Conservation (phyloP, 2,888 invertebrate species). For the Drosophila anomalata region DNA sequence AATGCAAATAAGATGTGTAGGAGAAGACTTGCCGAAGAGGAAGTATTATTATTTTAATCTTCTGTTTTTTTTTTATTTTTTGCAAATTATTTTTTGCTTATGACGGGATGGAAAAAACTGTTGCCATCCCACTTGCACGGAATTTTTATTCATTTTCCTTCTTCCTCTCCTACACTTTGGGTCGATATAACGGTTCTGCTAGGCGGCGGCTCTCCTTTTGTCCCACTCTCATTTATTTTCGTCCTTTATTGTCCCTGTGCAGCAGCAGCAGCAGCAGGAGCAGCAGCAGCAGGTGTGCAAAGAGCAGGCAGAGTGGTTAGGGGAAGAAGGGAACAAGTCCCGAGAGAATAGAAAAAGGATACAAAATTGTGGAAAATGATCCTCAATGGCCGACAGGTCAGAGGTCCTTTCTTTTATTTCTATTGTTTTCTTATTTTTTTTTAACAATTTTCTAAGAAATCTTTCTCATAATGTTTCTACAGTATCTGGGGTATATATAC, state of each 20-base stretch:
- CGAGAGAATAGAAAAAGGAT: background rate
- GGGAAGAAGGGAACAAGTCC: background rate
- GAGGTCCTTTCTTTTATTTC: slow-evolving; percentile 3
- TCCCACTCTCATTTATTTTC: slow-evolving; percentile 10
- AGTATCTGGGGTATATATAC: background rate
- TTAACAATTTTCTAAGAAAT: background rate
- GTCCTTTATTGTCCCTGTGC: slow-evolving; percentile 32
- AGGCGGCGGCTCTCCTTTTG: slow-evolving; percentile 9
- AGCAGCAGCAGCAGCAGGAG: slow-evolving; percentile 42
- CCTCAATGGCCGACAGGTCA: slow-evolving; percentile 26
- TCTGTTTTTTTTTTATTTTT: slow-evolving; percentile 28
- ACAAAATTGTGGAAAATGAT: slow-evolving; percentile 25
- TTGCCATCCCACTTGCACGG: slow-evolving; percentile 49
- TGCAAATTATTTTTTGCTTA: slow-evolving; percentile 37
- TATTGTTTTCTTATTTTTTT: background rate
- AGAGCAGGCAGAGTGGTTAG: slow-evolving; percentile 1
- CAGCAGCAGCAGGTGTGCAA: slow-evolving; percentile 25
- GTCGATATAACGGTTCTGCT: slow-evolving; percentile 52
- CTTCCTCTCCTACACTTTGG: slow-evolving; percentile 25
- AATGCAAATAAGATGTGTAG: slow-evolving; percentile 4
- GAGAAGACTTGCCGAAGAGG: background rate
- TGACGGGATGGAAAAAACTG: slow-evolving; percentile 11
- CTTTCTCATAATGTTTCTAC: background rate
- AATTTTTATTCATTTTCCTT: slow-evolving; percentile 31
- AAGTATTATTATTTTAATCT: background rate